These are phyloP conservation scores for Pycnomerus fuliginosus DNA, from an alignment of 2,888 invertebrate genomes.

Conservation along the genomic window DNA sequence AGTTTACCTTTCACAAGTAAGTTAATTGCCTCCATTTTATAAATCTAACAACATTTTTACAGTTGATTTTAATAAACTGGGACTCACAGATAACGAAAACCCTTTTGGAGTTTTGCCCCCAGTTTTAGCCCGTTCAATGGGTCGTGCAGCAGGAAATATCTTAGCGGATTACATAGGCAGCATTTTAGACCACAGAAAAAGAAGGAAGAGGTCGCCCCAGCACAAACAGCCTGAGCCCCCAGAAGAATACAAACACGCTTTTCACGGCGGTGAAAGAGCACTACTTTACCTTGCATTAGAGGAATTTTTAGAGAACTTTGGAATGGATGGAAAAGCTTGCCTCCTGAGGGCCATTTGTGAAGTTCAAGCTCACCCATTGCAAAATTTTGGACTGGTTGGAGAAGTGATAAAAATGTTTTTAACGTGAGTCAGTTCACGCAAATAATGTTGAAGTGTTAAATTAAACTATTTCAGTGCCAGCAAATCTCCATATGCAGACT, in stretches of 20 bases:
- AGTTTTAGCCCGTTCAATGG: constrained; percentile 73
- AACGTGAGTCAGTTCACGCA: constrained; percentile 68
- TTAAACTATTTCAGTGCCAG: constrained; percentile 63
- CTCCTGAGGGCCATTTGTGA: constrained; percentile 82
- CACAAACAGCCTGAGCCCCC: constrained; percentile 18
- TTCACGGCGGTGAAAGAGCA: constrained; percentile 83
- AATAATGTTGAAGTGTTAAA: not conserved
- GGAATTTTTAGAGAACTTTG: constrained; percentile 77
- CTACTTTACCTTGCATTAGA: constrained; percentile 76
- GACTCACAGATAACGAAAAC: constrained; percentile 85
- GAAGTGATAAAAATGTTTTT: constrained; percentile 81
- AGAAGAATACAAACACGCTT: constrained; percentile 47
- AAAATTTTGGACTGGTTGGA: constrained; percentile 77
- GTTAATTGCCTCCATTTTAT: constrained; percentile 42
- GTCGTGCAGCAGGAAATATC: constrained; percentile 68
- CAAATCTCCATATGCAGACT: constrained; percentile 74
- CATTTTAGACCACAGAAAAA: constrained; percentile 64
- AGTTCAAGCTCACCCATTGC: constrained; percentile 76
- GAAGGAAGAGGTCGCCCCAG: constrained; percentile 48
- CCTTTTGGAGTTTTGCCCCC: constrained; percentile 80
- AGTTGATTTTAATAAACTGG: constrained; percentile 85
- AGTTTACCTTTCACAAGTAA: constrained; percentile 84
- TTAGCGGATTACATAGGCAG: constrained; percentile 73
- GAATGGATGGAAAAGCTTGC: constrained; percentile 80
- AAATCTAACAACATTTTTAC: constrained; percentile 34